Percentiles rank a stretch among this genome's conserved stretches.
phyloP scores from a whole-genome alignment of 1,140 invertebrate genomes.

The Zophobas morio region DNA sequence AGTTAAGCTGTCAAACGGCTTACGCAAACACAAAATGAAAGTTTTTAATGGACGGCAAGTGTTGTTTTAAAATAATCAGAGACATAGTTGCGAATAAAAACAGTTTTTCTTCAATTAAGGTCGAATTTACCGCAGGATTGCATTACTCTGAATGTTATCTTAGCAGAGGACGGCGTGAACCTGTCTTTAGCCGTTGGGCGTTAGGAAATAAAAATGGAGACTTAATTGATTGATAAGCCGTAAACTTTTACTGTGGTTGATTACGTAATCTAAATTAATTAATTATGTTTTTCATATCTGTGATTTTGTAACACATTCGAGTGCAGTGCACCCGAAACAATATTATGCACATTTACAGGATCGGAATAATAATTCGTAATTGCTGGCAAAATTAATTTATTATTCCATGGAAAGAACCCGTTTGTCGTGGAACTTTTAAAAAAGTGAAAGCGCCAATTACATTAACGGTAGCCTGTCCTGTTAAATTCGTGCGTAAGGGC shows the following conservation, averaged over 20 bases:
- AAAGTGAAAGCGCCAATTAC: constrained; percentile 29
- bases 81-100: neutral
- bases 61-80: constrained; percentile 2
- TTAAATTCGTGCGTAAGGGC: constrained; percentile 11
- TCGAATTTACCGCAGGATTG: neutral
- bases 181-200: constrained; percentile 5
- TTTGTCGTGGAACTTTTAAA: constrained; percentile 36
- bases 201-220: constrained; percentile 41
- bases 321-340: constrained; percentile 34
- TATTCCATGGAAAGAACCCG: constrained; percentile 39
- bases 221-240: constrained; percentile 36
- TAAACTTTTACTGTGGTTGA: constrained; percentile 21
- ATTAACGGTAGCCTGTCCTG: neutral
- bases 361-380: constrained; percentile 22
- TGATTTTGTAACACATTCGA: constrained; percentile 27
- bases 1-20: constrained; percentile 20
- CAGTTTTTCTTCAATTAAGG: neutral
- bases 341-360: constrained; percentile 9
- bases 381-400: constrained; percentile 14
- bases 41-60: constrained; percentile 14
- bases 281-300: constrained; percentile 24
- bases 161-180: neutral
- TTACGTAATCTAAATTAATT: constrained; percentile 37
- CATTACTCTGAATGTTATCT: neutral
- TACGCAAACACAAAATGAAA: constrained; percentile 12